Evolutionary conservation across 1,140 invertebrate genomes (phyloP), one percentile per base, ranked within the genome.

Genomic region (Drosophila aff.): DNA sequence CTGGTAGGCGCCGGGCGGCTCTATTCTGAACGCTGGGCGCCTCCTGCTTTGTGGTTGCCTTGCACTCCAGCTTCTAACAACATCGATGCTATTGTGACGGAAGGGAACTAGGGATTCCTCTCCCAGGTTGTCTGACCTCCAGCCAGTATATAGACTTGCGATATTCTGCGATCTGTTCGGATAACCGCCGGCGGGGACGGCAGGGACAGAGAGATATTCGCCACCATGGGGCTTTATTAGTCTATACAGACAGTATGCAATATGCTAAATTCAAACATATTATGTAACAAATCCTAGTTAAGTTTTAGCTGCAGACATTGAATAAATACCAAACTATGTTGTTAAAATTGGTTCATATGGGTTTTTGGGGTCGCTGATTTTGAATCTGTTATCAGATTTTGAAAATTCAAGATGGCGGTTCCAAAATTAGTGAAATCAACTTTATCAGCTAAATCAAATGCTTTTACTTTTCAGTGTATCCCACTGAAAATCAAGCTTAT

Each of bases 21-120:
- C 93, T 98, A 16, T 98, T 98, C 92, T 98, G 97, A 97, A 95
- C 97, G 36, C 93, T 97, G 76, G 95, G 95, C 38, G 95, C 95
- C 44, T 96, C 95, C 1, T 94, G 96, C 90, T 96, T 96, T 86
- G 93, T 97, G 6, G 96, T 97, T 50, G 95, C 95, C 6, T 84
- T 97, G 18, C 97, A 98, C 90, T 96, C 97, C 13, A 94, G 95
- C 23, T 96, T 97, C 91, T 97, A 97, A 97, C 89, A 96, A 96
- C 72, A 95, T 96, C 72, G 96, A 97, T 91, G 94, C 92, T 26
- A 82, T 95, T 38, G 86, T 94, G 21, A 94, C 93, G 11, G 93
- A 93, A 69, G 92, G 93, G 18, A 90, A 91, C 9, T 93, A 93
- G 18, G 93, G 82, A 40, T 92, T 92, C 53, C 58, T 91, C 9